Evolutionary conservation across 2,113 vertebrate species (phyloP), one percentile per base, ranked within the genome.

Genomic region (Prionailurus viverrinus): DNA sequence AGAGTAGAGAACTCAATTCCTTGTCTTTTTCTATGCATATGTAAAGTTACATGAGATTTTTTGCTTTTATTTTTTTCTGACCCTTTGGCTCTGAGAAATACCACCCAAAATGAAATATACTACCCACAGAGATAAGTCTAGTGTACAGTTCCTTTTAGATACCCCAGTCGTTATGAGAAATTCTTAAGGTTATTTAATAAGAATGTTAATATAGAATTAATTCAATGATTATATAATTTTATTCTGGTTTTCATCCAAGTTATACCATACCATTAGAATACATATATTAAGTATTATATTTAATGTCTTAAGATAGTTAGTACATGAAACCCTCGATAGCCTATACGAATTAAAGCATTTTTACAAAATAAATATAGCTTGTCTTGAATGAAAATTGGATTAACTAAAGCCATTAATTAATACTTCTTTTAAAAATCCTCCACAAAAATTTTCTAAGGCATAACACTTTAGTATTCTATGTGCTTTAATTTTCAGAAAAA

Each of bases 361-460:
- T 97, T 98, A 96, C 81, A 98, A 98, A 98, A 98, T 98, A 98
- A 99, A 98, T 97, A 98, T 74, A 97, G 74, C 83, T 96, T 98
- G 97, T 96, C 96, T 97, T 96, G 97, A 97, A 97, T 98, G 96
- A 98, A 91, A 98, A 98, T 98, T 97, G 97, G 95, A 98, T 98
- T 98, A 98, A 97, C 93, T 95, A 96, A 98, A 98, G 96, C 93
- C 82, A 97, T 97, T 98, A 98, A 98, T 98, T 98, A 98, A 69
- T 78, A 95, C 86, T 92, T 97, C 89, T 97, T 98, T 97, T 98
- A 89, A 98, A 98, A 86, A 21, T 65, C 27, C 95, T 97, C 83
- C 89, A 55, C 74, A 98, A 97, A 69, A 98, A 96, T 97, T 97
- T 95, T 94, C 89, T 58, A 71, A 83, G 29, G 23, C 95, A 93